Conservation (phyloP, 2,113 vertebrate genomes). For the Prionailurus bengalensis region DNA sequence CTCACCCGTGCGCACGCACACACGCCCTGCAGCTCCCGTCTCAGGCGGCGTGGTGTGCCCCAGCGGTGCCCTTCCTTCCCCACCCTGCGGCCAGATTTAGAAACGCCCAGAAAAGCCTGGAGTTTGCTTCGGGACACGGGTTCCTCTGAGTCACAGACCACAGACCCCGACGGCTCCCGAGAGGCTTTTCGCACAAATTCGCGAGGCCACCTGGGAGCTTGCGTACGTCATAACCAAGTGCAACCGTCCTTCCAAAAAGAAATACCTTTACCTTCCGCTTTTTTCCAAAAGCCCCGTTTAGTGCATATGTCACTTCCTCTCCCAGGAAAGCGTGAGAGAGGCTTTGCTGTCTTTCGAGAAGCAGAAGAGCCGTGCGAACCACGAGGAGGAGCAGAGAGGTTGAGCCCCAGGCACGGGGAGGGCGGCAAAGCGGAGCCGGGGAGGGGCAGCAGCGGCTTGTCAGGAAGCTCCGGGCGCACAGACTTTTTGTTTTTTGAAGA, state of each 20-base stretch:
- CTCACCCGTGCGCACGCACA: not conserved
- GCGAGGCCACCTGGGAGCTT: not conserved
- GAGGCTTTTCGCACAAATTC: not conserved
- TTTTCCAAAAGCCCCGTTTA: not conserved
- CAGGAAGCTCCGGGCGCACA: not conserved
- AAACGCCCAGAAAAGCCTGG: conserved; percentile 40
- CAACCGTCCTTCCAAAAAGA: no score
- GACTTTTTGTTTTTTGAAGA: not conserved
- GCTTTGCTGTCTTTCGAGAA: not conserved
- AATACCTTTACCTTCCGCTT: not conserved
- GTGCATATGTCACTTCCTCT: accelerated
- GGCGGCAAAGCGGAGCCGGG: accelerated
- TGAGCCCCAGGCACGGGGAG: not conserved
- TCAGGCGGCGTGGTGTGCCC: not conserved
- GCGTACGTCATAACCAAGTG: accelerated
- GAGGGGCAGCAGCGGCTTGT: not conserved
- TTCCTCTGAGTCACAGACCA: conserved; percentile 47
- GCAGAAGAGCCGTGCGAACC: accelerated
- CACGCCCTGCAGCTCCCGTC: not conserved
- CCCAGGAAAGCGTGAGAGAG: no score
- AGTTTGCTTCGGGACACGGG: not conserved
- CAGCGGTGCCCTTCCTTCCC: not conserved
- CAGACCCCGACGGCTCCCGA: not conserved
- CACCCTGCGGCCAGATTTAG: not conserved
- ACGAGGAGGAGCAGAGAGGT: accelerated